Base-by-base conservation (phyloP, 2,888 invertebrate genomes). In the Acronicta psi region DNA sequence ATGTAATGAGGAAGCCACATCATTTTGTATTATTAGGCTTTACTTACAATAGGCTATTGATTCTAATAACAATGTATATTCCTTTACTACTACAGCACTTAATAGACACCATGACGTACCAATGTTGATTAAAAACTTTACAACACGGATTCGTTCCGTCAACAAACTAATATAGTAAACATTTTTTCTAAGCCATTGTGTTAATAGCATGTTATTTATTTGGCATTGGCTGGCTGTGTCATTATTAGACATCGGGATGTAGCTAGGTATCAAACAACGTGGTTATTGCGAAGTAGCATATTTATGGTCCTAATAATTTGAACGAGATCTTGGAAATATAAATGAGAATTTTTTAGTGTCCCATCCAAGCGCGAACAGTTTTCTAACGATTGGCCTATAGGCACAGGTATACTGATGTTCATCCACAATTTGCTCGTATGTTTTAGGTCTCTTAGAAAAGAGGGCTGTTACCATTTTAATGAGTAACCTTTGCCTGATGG, bases 221-320 rank as follows among this genome's bases (percentile, higher is more conserved):
- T 63, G 64, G 49, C 41, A 49, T 38, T 42, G 41, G 18, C 25
- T 23, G 2, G 20, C 23, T 17, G 37, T 55, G 29, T 49, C 34
- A 41, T 50, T 65, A 54, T 49, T 47, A 38, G 29, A 14, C 14
- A 25, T 34, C 20, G 31, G 49, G 55, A 69, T 49, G 10, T 45
- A 0, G 25, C 17, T 23, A 49, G 41, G 40, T 47, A 46, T 11
- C 18, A 25, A 47, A 17, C 40, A 36, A 49, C 14, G 14, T 25
- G 1, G 10, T 9, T 23, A 4, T 11, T 14, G 25, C 5, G 13
- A 11, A 13, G 13, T 31, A 31, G 11, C 0, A 31, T 2, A 31
- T 13, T n/a, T n/a, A n/a, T n/a, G n/a, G 13, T 13, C 11, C 31
- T 31, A 31, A 13, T 31, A 13, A 13, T 25, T 25, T 9, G 9